phyloP scores from a whole-genome alignment of 1,140 invertebrate species.

The Drosophila suzukii region DNA sequence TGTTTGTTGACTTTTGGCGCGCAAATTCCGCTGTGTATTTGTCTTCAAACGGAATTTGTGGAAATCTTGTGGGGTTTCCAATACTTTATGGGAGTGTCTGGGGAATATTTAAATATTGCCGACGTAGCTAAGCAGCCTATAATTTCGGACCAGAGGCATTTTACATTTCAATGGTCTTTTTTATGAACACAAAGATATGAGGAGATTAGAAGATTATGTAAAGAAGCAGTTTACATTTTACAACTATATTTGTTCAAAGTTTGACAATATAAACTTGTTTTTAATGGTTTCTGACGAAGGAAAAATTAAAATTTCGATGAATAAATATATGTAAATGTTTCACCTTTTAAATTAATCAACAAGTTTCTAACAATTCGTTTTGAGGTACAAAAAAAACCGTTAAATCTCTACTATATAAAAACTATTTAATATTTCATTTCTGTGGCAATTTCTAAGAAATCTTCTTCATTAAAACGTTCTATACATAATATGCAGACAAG shows the following conservation, averaged over 20 bases:
- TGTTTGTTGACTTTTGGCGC: slow-evolving; percentile 71
- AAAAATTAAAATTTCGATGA: not conserved
- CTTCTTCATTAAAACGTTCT: not conserved
- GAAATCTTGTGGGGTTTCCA: slow-evolving; percentile 24
- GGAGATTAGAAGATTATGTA: not conserved
- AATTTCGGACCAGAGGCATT: slow-evolving; percentile 1
- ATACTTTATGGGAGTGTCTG: slow-evolving; percentile 25
- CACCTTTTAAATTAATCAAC: too few species aligned
- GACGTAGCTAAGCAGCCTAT: slow-evolving; percentile 8
- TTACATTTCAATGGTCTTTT: slow-evolving; percentile 11
- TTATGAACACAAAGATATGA: not conserved
- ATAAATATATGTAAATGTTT: too few species aligned
- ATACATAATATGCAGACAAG: not conserved
- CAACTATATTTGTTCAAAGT: not conserved
- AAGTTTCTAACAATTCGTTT: too few species aligned
- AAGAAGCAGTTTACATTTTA: not conserved
- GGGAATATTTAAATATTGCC: slow-evolving; percentile 19
- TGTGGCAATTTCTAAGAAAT: not conserved
- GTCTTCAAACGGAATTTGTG: slow-evolving; percentile 35
- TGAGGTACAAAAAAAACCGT: too few species aligned
- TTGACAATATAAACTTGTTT: not conserved
- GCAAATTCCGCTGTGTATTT: slow-evolving; percentile 54
- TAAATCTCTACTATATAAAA: too few species aligned
- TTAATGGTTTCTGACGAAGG: not conserved
- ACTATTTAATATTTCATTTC: not conserved